A percentile compares a stretch with the other conserved stretches of the same genome.
These are phyloP conservation scores for Capitella teleta DNA, from an alignment of 1,140 invertebrate species.

Conservation along the genomic window DNA sequence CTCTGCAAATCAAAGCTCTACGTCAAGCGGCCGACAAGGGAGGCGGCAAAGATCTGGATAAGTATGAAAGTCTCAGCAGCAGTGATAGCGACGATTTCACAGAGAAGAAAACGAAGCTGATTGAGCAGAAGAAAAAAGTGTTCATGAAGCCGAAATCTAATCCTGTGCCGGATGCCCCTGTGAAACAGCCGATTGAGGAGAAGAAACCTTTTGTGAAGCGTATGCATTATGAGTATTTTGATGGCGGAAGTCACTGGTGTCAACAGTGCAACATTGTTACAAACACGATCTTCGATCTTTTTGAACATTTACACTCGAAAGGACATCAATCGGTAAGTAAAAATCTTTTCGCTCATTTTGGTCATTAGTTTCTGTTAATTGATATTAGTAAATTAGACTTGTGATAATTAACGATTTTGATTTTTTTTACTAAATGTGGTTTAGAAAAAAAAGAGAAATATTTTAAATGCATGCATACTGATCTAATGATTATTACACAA, in stretches of 20 bases:
- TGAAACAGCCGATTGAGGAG: not conserved
- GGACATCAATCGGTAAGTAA: slow-evolving; percentile 27
- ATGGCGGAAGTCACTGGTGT: slow-evolving; percentile 33
- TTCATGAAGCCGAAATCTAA: too few relatives aligned
- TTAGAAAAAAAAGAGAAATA: too few relatives aligned
- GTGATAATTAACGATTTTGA: too few relatives aligned
- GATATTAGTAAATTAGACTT: too few relatives aligned
- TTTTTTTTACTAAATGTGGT: too few relatives aligned
- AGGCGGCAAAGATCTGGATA: too few relatives aligned
- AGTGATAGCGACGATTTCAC: not conserved
- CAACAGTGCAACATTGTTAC: slow-evolving; percentile 21
- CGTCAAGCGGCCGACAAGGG: slow-evolving; percentile 12
- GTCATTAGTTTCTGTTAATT: too few relatives aligned
- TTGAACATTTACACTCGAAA: slow-evolving; percentile 23
- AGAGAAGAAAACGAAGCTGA: slow-evolving; percentile 11
- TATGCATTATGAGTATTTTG: slow-evolving; percentile 25
- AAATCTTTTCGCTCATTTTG: not conserved
- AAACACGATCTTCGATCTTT: slow-evolving; percentile 19
- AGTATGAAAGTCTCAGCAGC: not conserved
- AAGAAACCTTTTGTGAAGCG: not conserved
- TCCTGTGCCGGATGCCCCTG: not conserved
- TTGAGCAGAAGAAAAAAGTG: not conserved
- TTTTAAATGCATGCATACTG: too few relatives aligned
- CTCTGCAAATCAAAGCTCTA: slow-evolving; percentile 15
- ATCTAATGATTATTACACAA: too few relatives aligned